Conservation (phyloP, 2,888 invertebrate genomes). For the Oscheius sp. region DNA sequence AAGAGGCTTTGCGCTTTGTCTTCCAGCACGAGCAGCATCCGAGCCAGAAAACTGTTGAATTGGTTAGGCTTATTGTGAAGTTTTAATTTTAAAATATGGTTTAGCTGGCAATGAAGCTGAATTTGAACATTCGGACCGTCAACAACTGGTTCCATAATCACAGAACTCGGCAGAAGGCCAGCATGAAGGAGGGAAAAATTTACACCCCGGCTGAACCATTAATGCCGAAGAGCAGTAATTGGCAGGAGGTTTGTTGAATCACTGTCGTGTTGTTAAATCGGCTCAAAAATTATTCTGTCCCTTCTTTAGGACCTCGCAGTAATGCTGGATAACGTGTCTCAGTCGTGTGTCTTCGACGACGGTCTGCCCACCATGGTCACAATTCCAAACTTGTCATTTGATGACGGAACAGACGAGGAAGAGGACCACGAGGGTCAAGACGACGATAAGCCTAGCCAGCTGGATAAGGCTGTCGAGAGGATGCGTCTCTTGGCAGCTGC, state of each 20-base stretch:
- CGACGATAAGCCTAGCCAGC: slow-evolving; percentile 33
- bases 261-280: neutral
- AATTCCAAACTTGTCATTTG: slow-evolving; percentile 20
- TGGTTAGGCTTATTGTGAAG: slow-evolving; percentile 21
- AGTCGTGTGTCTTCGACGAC: slow-evolving; percentile 22
- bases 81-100: neutral
- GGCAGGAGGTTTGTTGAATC: slow-evolving; percentile 38
- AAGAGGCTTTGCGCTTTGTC: slow-evolving; percentile 89
- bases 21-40: slow-evolving; percentile 97
- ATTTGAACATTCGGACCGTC: slow-evolving; percentile 91
- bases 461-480: slow-evolving; percentile 57
- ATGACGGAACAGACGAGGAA: slow-evolving; percentile 23
- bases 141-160: slow-evolving; percentile 99
- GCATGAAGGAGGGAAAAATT: slow-evolving; percentile 51
- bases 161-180: slow-evolving; percentile 89
- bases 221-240: slow-evolving; percentile 38
- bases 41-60: slow-evolving; percentile 82
- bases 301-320: slow-evolving; percentile 44
- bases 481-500: slow-evolving; percentile 47
- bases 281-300: neutral
- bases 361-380: slow-evolving; percentile 40
- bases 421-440: slow-evolving; percentile 17
- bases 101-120: slow-evolving; percentile 79
- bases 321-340: slow-evolving; percentile 47
- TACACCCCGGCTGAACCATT: slow-evolving; percentile 44